phyloP scores from a whole-genome alignment of 1,140 invertebrate genomes.

The Mamestra configurata region DNA sequence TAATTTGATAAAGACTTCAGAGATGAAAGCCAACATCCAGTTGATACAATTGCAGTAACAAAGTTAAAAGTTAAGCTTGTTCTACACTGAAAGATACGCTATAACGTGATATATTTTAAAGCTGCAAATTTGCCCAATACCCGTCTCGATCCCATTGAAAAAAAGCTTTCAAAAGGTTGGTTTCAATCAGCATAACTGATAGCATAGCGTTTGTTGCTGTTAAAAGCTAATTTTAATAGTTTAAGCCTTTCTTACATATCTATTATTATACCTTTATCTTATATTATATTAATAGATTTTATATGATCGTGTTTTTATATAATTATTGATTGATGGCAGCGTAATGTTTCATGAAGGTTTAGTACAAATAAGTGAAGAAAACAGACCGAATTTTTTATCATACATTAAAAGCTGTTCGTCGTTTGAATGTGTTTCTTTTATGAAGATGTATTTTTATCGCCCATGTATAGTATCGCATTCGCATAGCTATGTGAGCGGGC shows the following conservation, averaged over 20 bases:
- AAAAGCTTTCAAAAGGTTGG: not conserved
- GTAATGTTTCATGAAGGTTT: constrained; percentile 12
- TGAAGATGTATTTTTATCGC: not conserved
- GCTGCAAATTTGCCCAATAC: not conserved
- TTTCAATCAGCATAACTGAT: constrained; percentile 2
- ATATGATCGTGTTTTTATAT: constrained; percentile 45
- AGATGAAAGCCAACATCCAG: not conserved
- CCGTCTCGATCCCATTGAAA: not conserved
- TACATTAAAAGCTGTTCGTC: no score
- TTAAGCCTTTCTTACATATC: constrained; percentile 46
- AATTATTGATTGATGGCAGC: constrained; percentile 32
- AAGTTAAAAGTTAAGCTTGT: not conserved
- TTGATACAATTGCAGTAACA: not conserved
- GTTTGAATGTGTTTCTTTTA: not conserved
- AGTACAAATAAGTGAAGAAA: constrained; percentile 12
- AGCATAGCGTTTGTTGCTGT: constrained; percentile 37
- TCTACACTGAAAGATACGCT: not conserved
- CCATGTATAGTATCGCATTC: not conserved
- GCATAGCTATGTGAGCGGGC: not conserved
- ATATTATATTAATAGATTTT: constrained; percentile 34
- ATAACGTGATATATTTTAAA: not conserved
- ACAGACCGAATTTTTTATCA: not conserved
- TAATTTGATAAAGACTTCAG: constrained; percentile 1
- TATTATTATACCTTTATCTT: constrained; percentile 43
- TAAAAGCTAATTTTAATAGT: constrained; percentile 36